Base-by-base conservation (phyloP, 2,797 vertebrate genomes). In the Poecilia picta region DNA sequence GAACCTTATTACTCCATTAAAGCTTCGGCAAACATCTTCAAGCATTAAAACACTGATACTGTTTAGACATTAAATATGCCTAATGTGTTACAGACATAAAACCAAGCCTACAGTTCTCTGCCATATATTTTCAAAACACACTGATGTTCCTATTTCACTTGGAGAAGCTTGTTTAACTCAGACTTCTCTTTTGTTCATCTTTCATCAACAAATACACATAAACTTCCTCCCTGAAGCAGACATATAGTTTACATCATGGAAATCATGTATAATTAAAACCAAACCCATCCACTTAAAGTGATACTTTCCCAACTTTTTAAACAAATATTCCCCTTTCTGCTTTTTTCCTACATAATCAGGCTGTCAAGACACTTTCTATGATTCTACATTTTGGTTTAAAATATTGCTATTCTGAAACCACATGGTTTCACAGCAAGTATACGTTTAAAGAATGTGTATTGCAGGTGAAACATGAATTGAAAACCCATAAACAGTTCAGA, bases 231-330 rank as follows among this genome's bases (percentile, higher is more conserved):
- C 64, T 25, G 64, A 68, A 68, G 64, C 64, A 68, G 64, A 25
- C 2, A 10, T 36, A 68, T 68, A 23, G 64, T 68, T 41, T 41
- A 68, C 64, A 68, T 41, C 20, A 68, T 10, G 64, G 20, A 68
- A 68, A 41, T 68, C 64, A 68, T 68, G 6, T 68, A 68, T 68
- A 68, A 68, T 68, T 68, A 68, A 68, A 68, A 68, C 36, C 64
- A 41, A 68, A 41, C 36, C 20, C 36, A 25, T 68, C 36, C 64
- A 68, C 64, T 68, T 41, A 68, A 68, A 68, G 33, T 41, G 36
- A 68, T 41, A 68, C 36, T 68, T 39, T 39, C 20, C 64, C 64
- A 23, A 68, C 36, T 68, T 68, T 41, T 68, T 68, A 68, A 68
- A 68, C 11, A 68, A 68, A 68, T 68, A 41, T 68, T 68, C 36